Percentiles rank a stretch among this genome's conserved stretches.
Evolutionary conservation across 1,140 invertebrate genomes (phyloP).

Genomic region (Diabrotica virgifera): DNA sequence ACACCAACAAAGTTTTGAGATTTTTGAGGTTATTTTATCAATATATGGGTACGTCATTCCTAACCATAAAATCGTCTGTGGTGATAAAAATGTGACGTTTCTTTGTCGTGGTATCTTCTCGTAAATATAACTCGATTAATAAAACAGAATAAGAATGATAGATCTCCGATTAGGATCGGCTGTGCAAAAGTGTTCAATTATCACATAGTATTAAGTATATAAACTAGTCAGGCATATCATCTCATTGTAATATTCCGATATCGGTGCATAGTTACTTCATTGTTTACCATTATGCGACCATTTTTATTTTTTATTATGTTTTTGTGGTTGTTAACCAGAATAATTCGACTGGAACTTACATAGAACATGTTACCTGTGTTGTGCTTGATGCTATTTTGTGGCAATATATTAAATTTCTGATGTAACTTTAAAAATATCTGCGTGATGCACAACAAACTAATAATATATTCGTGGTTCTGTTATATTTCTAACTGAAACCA

Average conservation of each 20-base stretch:
- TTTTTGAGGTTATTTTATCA: no score
- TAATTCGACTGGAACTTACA: slow-evolving; percentile 24
- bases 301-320: slow-evolving; percentile 16
- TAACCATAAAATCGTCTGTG: no score
- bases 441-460: no score
- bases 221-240: slow-evolving; percentile 39
- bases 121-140: no score
- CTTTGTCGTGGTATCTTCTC: no score
- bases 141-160: slow-evolving; percentile 8
- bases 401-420: no score
- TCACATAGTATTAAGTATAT: slow-evolving; percentile 34
- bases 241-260: slow-evolving; percentile 22
- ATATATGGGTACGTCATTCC: no score
- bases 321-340: slow-evolving; percentile 18
- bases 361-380: slow-evolving; percentile 11
- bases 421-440: no score
- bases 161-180: slow-evolving; percentile 43
- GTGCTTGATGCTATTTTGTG: not conserved
- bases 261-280: slow-evolving; percentile 22
- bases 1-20: no score
- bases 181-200: slow-evolving; percentile 45
- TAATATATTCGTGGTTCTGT: no score
- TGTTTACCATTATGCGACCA: slow-evolving; percentile 35
- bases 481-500: no score
- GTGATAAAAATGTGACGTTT: no score